Percentiles rank a stretch among this genome's conserved stretches.
Evolutionary conservation across 1,140 invertebrate species (phyloP).

Genomic region (Yoshiicerus persimilis): DNA sequence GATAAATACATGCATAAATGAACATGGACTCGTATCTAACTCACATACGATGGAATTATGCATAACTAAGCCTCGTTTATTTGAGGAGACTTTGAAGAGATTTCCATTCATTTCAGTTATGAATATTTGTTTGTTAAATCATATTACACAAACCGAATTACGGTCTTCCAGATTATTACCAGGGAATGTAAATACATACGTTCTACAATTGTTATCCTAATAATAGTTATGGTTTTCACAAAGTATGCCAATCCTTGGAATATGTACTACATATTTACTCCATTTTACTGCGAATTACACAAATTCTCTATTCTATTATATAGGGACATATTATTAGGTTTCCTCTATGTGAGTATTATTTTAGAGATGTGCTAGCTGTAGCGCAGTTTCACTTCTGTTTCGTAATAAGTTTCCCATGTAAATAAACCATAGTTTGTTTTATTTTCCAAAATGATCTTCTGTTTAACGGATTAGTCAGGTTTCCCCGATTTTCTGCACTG

Average conservation of each 20-base stretch:
- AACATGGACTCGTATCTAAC: neutral
- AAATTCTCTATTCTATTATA: neutral
- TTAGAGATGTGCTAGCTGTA: neutral
- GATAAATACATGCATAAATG: neutral
- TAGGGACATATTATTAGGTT: too few relatives aligned
- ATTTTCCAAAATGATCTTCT: neutral
- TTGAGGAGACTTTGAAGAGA: neutral
- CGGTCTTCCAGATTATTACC: neutral
- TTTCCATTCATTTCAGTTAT: neutral
- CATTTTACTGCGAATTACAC: neutral
- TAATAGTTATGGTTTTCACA: neutral
- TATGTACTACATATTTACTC: neutral
- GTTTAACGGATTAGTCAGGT: conserved; percentile 7
- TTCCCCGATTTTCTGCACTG: neutral
- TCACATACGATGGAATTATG: neutral
- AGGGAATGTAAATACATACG: neutral
- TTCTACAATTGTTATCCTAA: neutral
- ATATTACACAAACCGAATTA: neutral
- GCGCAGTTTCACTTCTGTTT: neutral
- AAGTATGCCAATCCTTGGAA: neutral
- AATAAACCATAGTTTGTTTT: neutral
- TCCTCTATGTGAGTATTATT: neutral
- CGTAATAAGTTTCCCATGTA: too few relatives aligned
- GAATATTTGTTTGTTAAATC: neutral
- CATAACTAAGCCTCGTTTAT: neutral